These are phyloP conservation scores for Diplodus sargus DNA, from an alignment of 2,797 vertebrate genomes.

Conservation along the genomic window DNA sequence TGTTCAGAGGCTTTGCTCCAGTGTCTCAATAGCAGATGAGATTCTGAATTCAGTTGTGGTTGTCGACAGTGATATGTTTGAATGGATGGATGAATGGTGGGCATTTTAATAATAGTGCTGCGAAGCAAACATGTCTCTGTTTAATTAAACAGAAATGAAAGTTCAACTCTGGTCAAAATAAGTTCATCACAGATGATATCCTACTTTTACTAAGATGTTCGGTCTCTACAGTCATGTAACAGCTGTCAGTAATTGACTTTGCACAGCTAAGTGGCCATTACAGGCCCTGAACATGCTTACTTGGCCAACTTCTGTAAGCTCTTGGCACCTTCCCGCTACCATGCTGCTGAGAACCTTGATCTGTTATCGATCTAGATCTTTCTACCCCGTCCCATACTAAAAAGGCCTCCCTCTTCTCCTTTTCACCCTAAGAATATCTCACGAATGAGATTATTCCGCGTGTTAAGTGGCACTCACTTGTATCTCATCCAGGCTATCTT, in stretches of 20 bases:
- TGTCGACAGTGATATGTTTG: background rate
- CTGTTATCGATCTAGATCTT: constrained; percentile 47
- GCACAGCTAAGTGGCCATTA: constrained; percentile 30
- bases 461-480: background rate
- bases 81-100: background rate
- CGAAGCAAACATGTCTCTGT: background rate
- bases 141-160: constrained; percentile 13
- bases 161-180: constrained; percentile 1
- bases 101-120: background rate
- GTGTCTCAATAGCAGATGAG: background rate
- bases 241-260: constrained; percentile 40
- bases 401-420: background rate
- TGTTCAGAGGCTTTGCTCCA: background rate
- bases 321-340: constrained; percentile 24
- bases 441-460: constrained; percentile 13
- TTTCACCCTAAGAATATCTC: background rate
- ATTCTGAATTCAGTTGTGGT: background rate
- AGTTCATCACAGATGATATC: background rate
- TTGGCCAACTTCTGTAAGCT: constrained; percentile 25
- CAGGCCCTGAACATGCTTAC: constrained; percentile 30
- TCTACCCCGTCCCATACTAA: constrained; percentile 21
- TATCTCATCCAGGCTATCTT: background rate
- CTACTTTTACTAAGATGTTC: constrained; percentile 1
- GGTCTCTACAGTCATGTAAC: constrained; percentile 6
- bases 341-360: constrained; percentile 33